Percentiles rank a stretch among this genome's conserved stretches.
Evolutionary conservation across 2,888 invertebrate species (phyloP).

Genomic region (Onthophagus sagittarius): DNA sequence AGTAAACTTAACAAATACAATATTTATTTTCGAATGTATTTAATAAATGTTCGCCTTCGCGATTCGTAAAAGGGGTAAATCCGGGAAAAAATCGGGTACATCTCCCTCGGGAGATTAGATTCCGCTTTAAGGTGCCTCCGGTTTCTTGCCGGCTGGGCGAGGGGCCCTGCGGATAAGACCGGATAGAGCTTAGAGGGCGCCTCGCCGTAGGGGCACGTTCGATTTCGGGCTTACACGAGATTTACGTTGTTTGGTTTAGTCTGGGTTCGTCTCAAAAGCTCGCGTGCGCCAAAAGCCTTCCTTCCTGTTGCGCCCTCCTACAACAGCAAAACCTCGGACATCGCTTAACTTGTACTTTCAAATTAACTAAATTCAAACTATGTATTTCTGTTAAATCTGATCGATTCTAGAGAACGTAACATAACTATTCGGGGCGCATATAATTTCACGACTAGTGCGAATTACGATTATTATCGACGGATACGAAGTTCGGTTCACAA

Average conservation of each 20-base stretch:
- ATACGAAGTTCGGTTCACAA: not conserved
- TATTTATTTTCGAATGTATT: not conserved
- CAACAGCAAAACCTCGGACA: not conserved
- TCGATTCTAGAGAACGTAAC: not conserved
- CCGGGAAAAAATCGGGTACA: not conserved
- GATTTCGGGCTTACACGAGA: constrained; percentile 41
- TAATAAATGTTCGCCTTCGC: not conserved
- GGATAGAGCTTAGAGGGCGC: constrained; percentile 29
- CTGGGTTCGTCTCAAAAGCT: constrained; percentile 19
- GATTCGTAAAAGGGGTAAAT: not conserved
- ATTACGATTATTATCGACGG: not conserved
- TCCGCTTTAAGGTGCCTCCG: not conserved
- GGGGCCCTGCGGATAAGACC: constrained; percentile 29
- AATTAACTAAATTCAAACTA: not conserved
- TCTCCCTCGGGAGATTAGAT: not conserved
- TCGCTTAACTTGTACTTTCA: not conserved
- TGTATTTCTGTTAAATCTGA: not conserved
- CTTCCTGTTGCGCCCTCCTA: not conserved
- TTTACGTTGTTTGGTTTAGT: constrained; percentile 42
- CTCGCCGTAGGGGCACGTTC: constrained; percentile 33
- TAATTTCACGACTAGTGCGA: not conserved
- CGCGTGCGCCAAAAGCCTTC: not conserved
- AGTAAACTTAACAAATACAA: no score
- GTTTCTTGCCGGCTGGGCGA: not conserved
- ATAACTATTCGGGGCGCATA: not conserved